A percentile compares a stretch with the other conserved stretches of the same genome.
Conservation (phyloP, 2,888 invertebrate species). For the Hartigia nigra region DNA sequence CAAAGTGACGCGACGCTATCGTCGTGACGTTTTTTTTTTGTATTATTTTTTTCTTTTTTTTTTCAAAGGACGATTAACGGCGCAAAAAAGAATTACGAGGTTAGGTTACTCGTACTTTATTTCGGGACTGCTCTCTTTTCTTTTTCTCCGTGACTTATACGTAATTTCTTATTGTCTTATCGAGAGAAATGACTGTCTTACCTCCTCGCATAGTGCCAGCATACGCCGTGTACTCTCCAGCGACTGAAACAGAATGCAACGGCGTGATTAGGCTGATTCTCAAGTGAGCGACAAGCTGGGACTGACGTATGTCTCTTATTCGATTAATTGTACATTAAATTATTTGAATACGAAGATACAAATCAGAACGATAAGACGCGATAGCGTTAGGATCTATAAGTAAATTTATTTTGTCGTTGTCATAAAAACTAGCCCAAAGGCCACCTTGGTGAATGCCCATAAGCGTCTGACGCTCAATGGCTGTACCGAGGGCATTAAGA, state of each 20-base stretch:
- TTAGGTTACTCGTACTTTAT: not conserved
- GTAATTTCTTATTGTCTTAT: not conserved
- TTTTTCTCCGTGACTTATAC: not conserved
- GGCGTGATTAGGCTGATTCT: not conserved
- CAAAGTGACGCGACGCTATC: too few relatives aligned
- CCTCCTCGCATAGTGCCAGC: conserved; percentile 94
- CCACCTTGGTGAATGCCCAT: too few relatives aligned
- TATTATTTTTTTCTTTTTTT: not conserved
- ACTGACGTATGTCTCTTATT: not conserved
- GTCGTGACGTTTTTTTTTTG: not conserved
- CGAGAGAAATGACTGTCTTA: conserved; percentile 67
- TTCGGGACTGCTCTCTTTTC: not conserved
- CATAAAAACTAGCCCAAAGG: not conserved
- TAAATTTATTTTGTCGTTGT: not conserved
- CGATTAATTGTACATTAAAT: too few relatives aligned
- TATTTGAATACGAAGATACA: not conserved
- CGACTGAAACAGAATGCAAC: conserved; percentile 75
- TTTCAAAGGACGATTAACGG: not conserved
- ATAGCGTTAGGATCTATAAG: not conserved
- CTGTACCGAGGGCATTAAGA: not conserved
- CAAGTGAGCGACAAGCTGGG: not conserved
- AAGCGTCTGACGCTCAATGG: not conserved
- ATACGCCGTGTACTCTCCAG: conserved; percentile 92
- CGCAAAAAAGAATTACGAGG: not conserved
- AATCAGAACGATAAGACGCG: not conserved